A percentile compares a stretch with the other conserved stretches of the same genome.
These are phyloP conservation scores for Cebidichthys violaceus DNA, from an alignment of 2,113 vertebrate species.

Conservation along the genomic window DNA sequence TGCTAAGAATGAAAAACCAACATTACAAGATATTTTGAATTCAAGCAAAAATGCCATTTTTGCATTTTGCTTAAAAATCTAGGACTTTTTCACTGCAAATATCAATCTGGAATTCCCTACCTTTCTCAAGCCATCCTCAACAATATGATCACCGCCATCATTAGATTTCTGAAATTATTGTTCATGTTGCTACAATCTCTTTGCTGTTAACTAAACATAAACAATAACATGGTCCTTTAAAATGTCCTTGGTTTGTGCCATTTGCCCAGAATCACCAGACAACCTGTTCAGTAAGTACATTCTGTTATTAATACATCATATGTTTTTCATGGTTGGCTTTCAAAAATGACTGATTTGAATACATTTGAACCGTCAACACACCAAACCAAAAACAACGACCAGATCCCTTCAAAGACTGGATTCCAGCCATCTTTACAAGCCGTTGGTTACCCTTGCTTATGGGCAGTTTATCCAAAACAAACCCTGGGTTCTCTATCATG, in stretches of 20 bases:
- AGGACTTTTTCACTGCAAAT: background rate
- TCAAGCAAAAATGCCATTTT: background rate
- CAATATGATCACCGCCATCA: background rate
- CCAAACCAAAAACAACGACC: background rate
- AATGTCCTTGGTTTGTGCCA: background rate
- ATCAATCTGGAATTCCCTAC: background rate
- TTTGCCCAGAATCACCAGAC: background rate
- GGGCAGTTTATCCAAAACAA: slow-evolving; percentile 21
- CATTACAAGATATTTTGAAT: background rate
- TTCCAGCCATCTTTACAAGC: slow-evolving; percentile 11
- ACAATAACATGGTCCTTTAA: background rate
- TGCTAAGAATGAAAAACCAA: background rate
- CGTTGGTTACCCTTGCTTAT: slow-evolving; percentile 16
- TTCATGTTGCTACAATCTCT: background rate
- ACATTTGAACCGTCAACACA: background rate
- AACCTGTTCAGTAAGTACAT: background rate
- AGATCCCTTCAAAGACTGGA: background rate
- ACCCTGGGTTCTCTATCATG: slow-evolving; percentile 7
- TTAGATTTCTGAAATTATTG: background rate
- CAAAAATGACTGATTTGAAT: background rate
- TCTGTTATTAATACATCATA: background rate
- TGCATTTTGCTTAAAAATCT: background rate
- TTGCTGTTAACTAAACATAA: background rate
- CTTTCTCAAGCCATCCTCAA: too few species aligned
- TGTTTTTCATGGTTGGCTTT: slow-evolving; percentile 1